Evolutionary conservation across 1,140 invertebrate genomes (phyloP).

Genomic region (Drosophila ambigua): DNA sequence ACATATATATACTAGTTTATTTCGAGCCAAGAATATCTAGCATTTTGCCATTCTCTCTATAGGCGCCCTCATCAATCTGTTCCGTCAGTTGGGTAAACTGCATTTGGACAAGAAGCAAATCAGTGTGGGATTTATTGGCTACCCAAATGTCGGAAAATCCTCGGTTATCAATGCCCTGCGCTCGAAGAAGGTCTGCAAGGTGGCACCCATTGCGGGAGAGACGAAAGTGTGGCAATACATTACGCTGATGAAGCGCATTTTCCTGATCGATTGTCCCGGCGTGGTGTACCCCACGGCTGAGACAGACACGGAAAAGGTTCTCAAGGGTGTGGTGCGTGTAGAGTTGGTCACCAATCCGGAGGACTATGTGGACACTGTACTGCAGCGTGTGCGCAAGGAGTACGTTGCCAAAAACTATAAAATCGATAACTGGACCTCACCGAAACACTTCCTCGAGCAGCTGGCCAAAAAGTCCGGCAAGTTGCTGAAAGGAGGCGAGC

Average conservation of each 20-base stretch:
- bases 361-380: conserved; percentile 95
- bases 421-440: conserved; percentile 90
- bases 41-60: background rate
- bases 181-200: conserved; percentile 98
- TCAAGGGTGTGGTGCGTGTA: conserved; percentile 97
- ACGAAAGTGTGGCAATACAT: conserved; percentile 99
- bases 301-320: conserved; percentile 96
- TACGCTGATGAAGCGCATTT: conserved; percentile 98
- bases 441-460: conserved; percentile 96
- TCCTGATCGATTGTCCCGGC: conserved; percentile 99
- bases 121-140: conserved; percentile 99
- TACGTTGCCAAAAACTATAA: conserved; percentile 97
- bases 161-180: conserved; percentile 98
- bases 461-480: conserved; percentile 94
- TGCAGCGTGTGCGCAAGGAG: conserved; percentile 94
- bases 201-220: conserved; percentile 99
- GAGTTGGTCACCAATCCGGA: conserved; percentile 97
- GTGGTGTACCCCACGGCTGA: conserved; percentile 98
- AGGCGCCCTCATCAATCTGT: conserved; percentile 96
- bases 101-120: conserved; percentile 99
- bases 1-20: background rate
- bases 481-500: conserved; percentile 97
- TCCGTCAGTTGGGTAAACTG: conserved; percentile 98
- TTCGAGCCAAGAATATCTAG: no score
- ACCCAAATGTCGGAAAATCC: conserved; percentile 99